A percentile compares a stretch with the other conserved stretches of the same genome.
phyloP scores from a whole-genome alignment of 2,797 vertebrate species.

The Poecilia picta region DNA sequence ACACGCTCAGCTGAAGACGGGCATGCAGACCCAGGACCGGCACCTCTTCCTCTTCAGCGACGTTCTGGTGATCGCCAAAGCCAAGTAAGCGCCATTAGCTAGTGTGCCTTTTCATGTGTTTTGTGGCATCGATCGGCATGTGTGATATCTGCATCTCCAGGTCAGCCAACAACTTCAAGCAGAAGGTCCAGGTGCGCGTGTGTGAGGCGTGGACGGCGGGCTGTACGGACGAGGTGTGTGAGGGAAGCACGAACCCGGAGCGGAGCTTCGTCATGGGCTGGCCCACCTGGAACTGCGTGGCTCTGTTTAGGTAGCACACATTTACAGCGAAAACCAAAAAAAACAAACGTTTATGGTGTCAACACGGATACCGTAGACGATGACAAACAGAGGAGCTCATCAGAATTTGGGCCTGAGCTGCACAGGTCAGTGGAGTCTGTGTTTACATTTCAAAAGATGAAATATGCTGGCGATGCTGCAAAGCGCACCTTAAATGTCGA shows the following conservation, averaged over 20 bases:
- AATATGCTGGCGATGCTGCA: constrained; percentile 10
- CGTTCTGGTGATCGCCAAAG: constrained; percentile 86
- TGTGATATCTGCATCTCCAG: constrained; percentile 44
- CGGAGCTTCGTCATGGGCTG: constrained; percentile 91
- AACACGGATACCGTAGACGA: neutral
- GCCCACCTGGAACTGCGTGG: constrained; percentile 89
- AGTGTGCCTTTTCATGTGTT: neutral
- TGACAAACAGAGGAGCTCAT: neutral
- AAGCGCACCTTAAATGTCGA: constrained; percentile 8
- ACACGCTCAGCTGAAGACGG: constrained; percentile 83
- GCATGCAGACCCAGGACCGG: constrained; percentile 88
- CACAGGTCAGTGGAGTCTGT: neutral
- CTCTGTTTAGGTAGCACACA: constrained; percentile 84
- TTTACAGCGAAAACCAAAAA: neutral
- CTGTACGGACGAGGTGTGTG: constrained; percentile 85
- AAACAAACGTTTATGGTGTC: neutral
- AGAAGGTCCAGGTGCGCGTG: constrained; percentile 84
- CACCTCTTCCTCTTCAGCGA: constrained; percentile 88
- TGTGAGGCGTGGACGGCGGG: constrained; percentile 86
- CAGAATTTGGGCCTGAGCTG: neutral
- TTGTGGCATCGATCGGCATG: neutral
- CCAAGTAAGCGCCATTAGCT: constrained; percentile 75
- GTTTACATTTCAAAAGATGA: constrained; percentile 12
- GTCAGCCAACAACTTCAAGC: constrained; percentile 82
- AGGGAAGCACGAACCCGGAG: constrained; percentile 82